Base-by-base conservation (phyloP, 1,140 invertebrate species). In the Diabrotica undecimpunctata region DNA sequence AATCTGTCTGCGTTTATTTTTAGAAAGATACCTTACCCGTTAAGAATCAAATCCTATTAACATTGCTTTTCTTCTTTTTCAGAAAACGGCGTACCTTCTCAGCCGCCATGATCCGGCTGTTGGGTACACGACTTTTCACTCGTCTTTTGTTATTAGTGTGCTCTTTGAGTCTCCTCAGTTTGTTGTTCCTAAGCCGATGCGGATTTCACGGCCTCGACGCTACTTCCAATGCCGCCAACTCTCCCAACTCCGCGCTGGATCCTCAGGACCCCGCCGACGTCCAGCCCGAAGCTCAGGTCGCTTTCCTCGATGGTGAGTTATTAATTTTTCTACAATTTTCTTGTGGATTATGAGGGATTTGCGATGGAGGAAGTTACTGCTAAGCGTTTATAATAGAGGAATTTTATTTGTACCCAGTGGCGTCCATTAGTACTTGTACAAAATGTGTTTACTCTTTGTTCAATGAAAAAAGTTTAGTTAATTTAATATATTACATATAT, bases 81-180 rank as follows among this genome's bases (percentile, higher is more conserved):
- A 76, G 74, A 63, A 75, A 75, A 65, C 66, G 81, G 71, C 77
- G 78, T 70, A 74, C 79, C 69, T 76, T 77, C 71, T 46, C 41
- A 46, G 73, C 79, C 75, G 79, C 74, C 71, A 82, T 82, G 81
- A 77, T 83, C 64, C 80, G 81, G 64, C 74, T 81, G 62, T 75
- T 83, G 75, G 83, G 83, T 70, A 82, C 83, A 78, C 78, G 83
- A 70, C 77, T 85, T 64, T 77, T 85, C 66, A 82, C 83, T 64
- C 81, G 83, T 72, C 79, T 84, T 64, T 79, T 85, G 55, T 78
- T 84, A 56, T 79, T 85, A 60, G 81, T 84, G 39, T 85, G 82
- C 66, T 83, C 82, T 35, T 75, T 84, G 37, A 83, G 82, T 54
- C 72, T 85, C 61, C 73, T 84, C 46, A 83, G 82, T 57, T 77